These are phyloP conservation scores for Laticauda laticaudata DNA, from an alignment of 2,113 vertebrate genomes.

Conservation along the genomic window DNA sequence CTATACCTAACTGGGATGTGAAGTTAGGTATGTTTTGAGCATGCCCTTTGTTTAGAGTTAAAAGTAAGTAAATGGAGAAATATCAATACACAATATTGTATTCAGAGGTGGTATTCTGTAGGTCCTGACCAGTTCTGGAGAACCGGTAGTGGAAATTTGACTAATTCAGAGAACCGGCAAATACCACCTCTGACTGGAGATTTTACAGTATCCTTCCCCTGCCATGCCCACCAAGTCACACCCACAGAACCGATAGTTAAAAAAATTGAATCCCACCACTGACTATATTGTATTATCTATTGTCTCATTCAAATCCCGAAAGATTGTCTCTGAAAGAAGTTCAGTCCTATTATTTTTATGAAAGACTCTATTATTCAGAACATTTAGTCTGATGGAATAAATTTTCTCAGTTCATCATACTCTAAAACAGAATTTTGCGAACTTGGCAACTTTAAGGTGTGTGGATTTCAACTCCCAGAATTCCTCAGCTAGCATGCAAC, in stretches of 20 bases:
- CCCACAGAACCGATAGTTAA: no score
- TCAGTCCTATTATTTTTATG: background rate
- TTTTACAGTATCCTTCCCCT: no score
- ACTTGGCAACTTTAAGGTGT: background rate
- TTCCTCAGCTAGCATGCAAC: background rate
- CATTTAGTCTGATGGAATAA: background rate
- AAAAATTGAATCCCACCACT: no score
- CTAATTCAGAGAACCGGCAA: no score
- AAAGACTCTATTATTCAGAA: background rate
- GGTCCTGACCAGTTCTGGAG: no score
- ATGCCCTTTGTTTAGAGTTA: background rate
- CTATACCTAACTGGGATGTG: background rate
- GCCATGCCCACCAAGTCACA: no score
- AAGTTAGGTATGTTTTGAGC: background rate
- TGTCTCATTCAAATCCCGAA: background rate
- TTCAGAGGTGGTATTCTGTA: no score
- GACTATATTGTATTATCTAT: background rate
- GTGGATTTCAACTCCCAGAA: background rate
- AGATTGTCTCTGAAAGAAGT: background rate
- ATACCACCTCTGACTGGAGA: no score
- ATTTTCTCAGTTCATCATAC: background rate
- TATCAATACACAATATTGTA: background rate
- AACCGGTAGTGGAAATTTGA: no score
- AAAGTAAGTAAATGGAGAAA: background rate
- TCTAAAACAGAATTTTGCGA: background rate